A percentile compares a stretch with the other conserved stretches of the same genome.
phyloP scores from a whole-genome alignment of 2,113 vertebrate genomes.

The Vimba vimba region DNA sequence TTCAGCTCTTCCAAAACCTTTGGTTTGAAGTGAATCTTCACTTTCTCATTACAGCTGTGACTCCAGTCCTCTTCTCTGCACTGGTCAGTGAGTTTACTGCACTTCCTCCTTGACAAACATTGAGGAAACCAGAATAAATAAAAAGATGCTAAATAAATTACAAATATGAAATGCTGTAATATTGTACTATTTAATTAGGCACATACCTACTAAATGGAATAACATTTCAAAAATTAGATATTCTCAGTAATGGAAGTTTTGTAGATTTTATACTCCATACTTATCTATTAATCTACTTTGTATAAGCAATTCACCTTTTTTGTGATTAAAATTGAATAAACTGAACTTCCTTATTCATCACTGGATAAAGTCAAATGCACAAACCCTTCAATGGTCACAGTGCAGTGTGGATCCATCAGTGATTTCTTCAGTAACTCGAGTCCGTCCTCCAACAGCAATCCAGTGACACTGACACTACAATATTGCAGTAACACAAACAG shows the following conservation, averaged over 20 bases:
- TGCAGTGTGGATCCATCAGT: constrained; percentile 15
- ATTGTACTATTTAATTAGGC: no score
- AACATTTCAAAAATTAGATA: no score
- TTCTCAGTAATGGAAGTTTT: no score
- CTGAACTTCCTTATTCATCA: no score
- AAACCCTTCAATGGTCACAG: background rate
- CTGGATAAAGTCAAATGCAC: background rate
- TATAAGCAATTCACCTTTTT: no score
- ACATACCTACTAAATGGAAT: no score
- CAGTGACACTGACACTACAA: background rate
- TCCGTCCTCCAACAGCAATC: background rate
- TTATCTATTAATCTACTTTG: no score
- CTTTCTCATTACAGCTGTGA: background rate
- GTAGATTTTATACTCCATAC: no score
- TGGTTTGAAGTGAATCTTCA: background rate
- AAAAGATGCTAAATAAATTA: background rate
- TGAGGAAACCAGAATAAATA: background rate
- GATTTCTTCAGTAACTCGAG: background rate
- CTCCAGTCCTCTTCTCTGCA: background rate
- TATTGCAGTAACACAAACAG: background rate
- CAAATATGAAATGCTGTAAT: no score
- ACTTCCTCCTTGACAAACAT: background rate
- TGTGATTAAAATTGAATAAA: no score
- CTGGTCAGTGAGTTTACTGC: background rate
- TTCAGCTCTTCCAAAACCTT: background rate